These are phyloP conservation scores for Carterocephalus palaemon DNA, from an alignment of 2,888 invertebrate species.

Conservation along the genomic window DNA sequence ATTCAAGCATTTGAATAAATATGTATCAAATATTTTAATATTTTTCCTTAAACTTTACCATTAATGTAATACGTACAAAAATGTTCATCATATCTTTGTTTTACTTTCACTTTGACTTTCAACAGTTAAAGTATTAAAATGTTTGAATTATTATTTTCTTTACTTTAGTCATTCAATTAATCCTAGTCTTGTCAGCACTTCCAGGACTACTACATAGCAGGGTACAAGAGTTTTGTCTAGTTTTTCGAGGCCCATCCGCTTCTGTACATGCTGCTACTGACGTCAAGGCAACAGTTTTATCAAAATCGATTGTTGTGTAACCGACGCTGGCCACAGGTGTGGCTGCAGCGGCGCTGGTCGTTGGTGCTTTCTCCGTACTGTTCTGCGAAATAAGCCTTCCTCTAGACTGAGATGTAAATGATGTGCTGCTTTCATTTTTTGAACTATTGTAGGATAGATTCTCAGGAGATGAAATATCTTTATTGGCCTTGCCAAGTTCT, in stretches of 20 bases:
- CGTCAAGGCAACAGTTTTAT: conserved; percentile 93
- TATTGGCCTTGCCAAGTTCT: conserved; percentile 44
- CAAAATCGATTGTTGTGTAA: conserved; percentile 96
- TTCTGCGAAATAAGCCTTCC: conserved; percentile 56
- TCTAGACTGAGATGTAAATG: conserved; percentile 50
- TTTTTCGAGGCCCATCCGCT: conserved; percentile 86
- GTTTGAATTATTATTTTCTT: no score
- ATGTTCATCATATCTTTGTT: no score
- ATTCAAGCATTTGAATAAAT: no score
- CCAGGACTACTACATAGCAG: conserved; percentile 70
- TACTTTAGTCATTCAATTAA: conserved; percentile 10
- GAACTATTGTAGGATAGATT: conserved; percentile 53
- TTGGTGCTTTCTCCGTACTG: conserved; percentile 51
- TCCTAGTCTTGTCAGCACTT: conserved; percentile 30
- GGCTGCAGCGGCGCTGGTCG: conserved; percentile 50
- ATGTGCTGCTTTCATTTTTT: conserved; percentile 54
- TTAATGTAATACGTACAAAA: no score
- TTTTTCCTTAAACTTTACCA: no score
- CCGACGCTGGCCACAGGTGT: conserved; percentile 82
- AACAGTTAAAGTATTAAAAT: no score
- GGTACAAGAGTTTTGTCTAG: conserved; percentile 88
- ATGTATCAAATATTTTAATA: no score
- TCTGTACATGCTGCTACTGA: conserved; percentile 86
- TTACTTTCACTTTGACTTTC: no score
- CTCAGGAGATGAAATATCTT: conserved; percentile 54